A percentile compares a stretch with the other conserved stretches of the same genome.
Conservation (phyloP, 2,113 vertebrate genomes). For the Ardeotis arabs region DNA sequence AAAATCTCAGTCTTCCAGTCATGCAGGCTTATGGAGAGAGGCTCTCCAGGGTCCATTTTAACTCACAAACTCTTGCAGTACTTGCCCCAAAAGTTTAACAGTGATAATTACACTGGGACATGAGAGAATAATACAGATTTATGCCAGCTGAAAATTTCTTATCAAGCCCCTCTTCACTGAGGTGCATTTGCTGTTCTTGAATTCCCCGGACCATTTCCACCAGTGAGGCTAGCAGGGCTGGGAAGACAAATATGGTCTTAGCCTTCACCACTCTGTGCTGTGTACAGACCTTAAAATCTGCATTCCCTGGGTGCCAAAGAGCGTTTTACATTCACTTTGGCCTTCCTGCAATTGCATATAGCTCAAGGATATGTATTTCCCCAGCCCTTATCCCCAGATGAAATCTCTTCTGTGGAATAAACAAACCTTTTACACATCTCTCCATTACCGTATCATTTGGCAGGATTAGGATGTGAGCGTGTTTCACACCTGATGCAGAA, state of each 20-base stretch:
- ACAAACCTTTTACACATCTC: neutral
- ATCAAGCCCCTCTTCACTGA: neutral
- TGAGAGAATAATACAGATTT: neutral
- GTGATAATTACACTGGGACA: neutral
- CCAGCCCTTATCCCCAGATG: neutral
- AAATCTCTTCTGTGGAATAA: neutral
- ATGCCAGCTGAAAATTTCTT: neutral
- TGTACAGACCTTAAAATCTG: neutral
- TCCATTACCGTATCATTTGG: neutral
- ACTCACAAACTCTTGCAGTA: neutral
- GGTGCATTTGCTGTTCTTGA: neutral
- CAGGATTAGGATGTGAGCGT: neutral
- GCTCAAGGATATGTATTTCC: neutral
- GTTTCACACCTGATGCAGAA: conserved; percentile 3
- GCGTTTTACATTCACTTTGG: neutral
- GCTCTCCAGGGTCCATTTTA: neutral
- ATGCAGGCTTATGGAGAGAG: neutral
- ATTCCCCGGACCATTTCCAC: neutral
- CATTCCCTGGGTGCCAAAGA: neutral
- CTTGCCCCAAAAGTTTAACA: neutral
- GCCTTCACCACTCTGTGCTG: neutral
- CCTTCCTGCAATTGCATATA: neutral
- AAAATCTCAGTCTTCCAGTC: neutral
- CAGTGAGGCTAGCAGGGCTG: neutral
- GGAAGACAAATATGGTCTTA: neutral